phyloP scores from a whole-genome alignment of 1,140 invertebrate species.

The Lethrus apterus region DNA sequence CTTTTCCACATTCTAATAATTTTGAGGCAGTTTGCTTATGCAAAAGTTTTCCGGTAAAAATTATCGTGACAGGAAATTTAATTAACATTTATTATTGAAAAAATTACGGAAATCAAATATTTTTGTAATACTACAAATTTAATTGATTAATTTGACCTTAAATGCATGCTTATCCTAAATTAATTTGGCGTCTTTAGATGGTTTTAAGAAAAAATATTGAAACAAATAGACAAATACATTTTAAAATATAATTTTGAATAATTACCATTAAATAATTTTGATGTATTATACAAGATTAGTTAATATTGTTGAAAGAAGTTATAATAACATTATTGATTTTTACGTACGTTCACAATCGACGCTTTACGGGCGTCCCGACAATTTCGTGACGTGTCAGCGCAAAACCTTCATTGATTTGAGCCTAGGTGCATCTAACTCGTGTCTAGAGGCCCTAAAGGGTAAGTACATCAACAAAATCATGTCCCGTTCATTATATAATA shows the following conservation, averaged over 20 bases:
- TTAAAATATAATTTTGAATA: conserved; percentile 6
- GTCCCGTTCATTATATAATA: background rate
- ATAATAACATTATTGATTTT: conserved; percentile 15
- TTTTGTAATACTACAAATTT: too few relatives aligned
- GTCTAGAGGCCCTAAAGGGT: conserved; percentile 23
- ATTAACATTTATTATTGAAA: too few relatives aligned
- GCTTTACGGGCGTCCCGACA: conserved; percentile 20
- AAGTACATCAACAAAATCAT: conserved; percentile 21
- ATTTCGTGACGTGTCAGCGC: conserved; percentile 17
- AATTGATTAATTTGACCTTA: too few relatives aligned
- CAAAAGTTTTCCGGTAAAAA: too few relatives aligned
- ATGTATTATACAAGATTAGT: conserved; percentile 13
- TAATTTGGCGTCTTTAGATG: too few relatives aligned
- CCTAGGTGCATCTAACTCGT: conserved; percentile 18
- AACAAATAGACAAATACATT: conserved; percentile 11
- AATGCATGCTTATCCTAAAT: too few relatives aligned
- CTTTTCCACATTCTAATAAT: too few relatives aligned
- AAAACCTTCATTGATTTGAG: conserved; percentile 25
- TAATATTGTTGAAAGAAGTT: background rate
- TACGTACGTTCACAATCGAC: conserved; percentile 13
- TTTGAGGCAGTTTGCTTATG: too few relatives aligned
- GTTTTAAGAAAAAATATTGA: too few relatives aligned
- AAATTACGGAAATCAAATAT: too few relatives aligned
- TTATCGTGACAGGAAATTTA: too few relatives aligned
- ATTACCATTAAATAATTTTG: conserved; percentile 11